Percentiles rank a stretch among this genome's conserved stretches.
Conservation (phyloP, 1,140 invertebrate species). For the Fopius arisanus region DNA sequence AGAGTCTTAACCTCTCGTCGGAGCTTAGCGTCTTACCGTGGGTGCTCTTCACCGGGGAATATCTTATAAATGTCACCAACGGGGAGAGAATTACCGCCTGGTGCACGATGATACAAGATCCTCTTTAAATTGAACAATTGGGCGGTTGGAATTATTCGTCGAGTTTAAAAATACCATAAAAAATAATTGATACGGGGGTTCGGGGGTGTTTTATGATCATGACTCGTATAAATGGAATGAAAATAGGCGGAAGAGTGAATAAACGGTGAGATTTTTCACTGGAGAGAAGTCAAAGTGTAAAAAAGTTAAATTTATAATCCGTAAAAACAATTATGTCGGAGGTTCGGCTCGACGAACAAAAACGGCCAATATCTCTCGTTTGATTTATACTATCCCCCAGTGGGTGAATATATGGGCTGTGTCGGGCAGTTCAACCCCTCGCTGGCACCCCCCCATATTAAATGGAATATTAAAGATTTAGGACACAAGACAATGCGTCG, state of each 20-base stretch:
- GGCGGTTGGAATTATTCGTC: neutral
- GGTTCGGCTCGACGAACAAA: conserved; percentile 41
- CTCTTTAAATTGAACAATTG: neutral
- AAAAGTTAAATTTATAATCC: conserved; percentile 53
- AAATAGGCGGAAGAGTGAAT: neutral
- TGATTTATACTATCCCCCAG: conserved; percentile 45
- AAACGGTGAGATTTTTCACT: conserved; percentile 7
- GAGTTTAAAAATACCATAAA: neutral
- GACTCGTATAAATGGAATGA: neutral
- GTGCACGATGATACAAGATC: conserved; percentile 31
- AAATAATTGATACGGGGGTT: neutral
- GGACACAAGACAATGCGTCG: conserved; percentile 11
- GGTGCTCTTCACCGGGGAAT: conserved; percentile 31
- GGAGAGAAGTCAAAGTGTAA: conserved; percentile 2
- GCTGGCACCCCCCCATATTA: conserved; percentile 43
- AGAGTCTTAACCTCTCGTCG: conserved; percentile 35
- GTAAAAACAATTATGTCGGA: conserved; percentile 54
- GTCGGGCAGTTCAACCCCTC: neutral
- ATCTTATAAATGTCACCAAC: conserved; percentile 43
- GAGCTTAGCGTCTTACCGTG: conserved; percentile 35
- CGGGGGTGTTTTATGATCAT: neutral
- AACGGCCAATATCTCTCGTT: conserved; percentile 52
- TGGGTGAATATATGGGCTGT: conserved; percentile 4
- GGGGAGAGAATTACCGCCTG: conserved; percentile 34
- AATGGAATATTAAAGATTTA: conserved; percentile 56